Evolutionary conservation across 2,888 invertebrate genomes (phyloP), one percentile per base, ranked within the genome.

Genomic region (Tanypteryx hageni): DNA sequence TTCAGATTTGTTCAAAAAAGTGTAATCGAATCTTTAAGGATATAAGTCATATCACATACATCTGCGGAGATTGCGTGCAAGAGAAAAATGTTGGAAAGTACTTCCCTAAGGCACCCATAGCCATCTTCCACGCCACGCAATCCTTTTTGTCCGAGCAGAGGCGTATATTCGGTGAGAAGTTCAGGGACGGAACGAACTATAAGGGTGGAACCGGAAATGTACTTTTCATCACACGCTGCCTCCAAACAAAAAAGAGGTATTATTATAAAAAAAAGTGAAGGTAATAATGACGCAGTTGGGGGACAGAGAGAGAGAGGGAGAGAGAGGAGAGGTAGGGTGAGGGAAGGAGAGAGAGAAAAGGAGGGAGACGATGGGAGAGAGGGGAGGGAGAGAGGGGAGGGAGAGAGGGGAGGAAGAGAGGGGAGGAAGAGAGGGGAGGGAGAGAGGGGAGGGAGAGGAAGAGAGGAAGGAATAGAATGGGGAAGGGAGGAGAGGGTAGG

Each of bases 151-250:
- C 44, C 44, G 44, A 44, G 44, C 44, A 44, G 44, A 44, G 44
- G 44, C 44, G 44, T 44, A 11, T 57, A 83, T 18, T 44, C 83
- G 57, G 0, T 44, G 44, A 44, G 44, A 44, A 44, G 44, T 44
- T 44, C 44, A 44, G 44, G 44, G 44, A 44, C 44, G 44, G 76
- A 58, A 27, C 14, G 64, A 44, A 64, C 89, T 44, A 22, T 64
- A 56, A 68, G 18, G 89, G 89, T 11, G 64, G 64, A 86, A 89
- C 89, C 89, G 68, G 89, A 89, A 89, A 89, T n/a, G 68, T 68
- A 68, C 68, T 89, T 89, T 68, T 64, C 44, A 16, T 61, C 16
- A n/a, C 18, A 22, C 83, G 68, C 64, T 44, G 44, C 44, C 44
- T 44, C 44, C 44, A 44, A 44, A 44, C 44, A 44, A 64, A 16